Evolutionary conservation across 2,113 vertebrate species (phyloP).

Genomic region (Tringa solitaria): DNA sequence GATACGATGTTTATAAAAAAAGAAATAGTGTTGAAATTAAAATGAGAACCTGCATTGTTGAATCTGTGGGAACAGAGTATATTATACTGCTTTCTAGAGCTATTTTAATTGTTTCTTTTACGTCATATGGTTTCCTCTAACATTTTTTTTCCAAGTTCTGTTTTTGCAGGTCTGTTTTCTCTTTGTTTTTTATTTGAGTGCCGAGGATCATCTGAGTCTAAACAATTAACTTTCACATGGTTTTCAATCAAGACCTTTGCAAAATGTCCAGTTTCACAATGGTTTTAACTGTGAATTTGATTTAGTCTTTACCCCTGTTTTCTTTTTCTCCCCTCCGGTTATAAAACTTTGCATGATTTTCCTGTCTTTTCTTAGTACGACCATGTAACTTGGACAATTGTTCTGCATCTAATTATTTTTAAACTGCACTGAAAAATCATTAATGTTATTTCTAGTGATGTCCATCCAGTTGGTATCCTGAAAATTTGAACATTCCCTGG

Average conservation of each 20-base stretch:
- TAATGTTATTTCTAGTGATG: neutral
- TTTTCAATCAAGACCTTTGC: constrained; percentile 38
- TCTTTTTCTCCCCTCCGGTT: neutral
- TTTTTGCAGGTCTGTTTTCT: neutral
- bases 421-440: neutral
- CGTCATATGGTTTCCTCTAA: neutral
- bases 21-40: neutral
- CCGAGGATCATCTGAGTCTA: neutral
- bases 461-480: neutral
- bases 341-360: neutral
- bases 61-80: neutral
- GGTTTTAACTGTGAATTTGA: neutral
- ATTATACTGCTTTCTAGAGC: neutral
- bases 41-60: neutral
- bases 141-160: neutral
- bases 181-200: neutral
- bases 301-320: neutral
- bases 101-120: neutral
- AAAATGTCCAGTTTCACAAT: constrained; percentile 18
- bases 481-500: neutral
- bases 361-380: neutral
- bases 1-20: neutral
- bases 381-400: neutral
- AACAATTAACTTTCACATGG: neutral
- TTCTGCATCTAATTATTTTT: neutral